Base-by-base conservation (phyloP, 2,888 invertebrate species). In the Xanthia togata region DNA sequence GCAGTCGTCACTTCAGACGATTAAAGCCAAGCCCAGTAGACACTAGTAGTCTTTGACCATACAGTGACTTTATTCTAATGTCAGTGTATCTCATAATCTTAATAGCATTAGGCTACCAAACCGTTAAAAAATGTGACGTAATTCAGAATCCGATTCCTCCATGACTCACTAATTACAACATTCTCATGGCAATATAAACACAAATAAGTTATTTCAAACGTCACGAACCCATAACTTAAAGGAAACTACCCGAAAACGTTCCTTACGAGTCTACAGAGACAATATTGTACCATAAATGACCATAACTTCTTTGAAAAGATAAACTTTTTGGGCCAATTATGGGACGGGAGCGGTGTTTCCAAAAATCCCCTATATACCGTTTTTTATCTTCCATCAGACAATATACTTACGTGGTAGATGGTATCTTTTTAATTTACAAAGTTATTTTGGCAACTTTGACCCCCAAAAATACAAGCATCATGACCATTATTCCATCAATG, bases 281-380 rank as follows among this genome's bases (percentile, higher is more conserved):
- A 80, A 91, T 92, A 91, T 90, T 87, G 89, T 89, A 89, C 91
- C 92, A 91, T 90, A 94, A 96, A 95, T 93, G 94, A 93, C 94
- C 94, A 94, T 93, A 93, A 93, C 87, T 96, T 96, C 96, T 92
- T 90, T 93, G 96, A 96, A 96, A 89, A 95, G 94, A 95, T 96
- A 95, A 96, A 94, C 88, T 92, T 92, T 87, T 93, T 91, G 85
- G 89, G 88, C 95, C 96, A 96, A 95, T 96, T 96, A 96, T 93
- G 93, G 93, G 85, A 86, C 92, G 88, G 89, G 88, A 92, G 94
- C 95, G 94, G 95, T 89, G 92, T 95, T 95, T 95, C 95, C 95
- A 94, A 95, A 96, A 96, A 96, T 94, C 92, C 90, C 89, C 92
- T 92, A 93, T 93, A 92, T 89, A 89, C 88, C 89, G 84, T 86